A percentile compares a stretch with the other conserved stretches of the same genome.
phyloP scores from a whole-genome alignment of 2,113 vertebrate species.

The Myrmophylax atrothorax region DNA sequence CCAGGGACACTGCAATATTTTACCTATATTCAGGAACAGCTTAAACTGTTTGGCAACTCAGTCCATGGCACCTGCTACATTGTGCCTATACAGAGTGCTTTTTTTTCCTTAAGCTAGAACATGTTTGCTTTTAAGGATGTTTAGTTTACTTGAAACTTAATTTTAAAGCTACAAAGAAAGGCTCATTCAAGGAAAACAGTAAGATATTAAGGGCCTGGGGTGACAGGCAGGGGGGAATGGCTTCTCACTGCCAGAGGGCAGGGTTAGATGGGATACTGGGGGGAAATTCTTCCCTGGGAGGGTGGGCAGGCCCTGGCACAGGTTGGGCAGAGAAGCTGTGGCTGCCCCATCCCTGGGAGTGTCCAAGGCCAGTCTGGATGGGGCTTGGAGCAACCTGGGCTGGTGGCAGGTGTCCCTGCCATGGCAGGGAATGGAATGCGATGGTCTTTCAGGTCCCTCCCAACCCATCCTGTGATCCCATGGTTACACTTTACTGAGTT shows the following conservation, averaged over 20 bases:
- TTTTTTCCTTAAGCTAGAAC: not conserved
- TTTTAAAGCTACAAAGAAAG: not conserved
- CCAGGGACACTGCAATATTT: not conserved
- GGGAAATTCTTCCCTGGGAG: not conserved
- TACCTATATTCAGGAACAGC: not conserved
- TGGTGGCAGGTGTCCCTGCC: not conserved
- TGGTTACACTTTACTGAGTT: not conserved
- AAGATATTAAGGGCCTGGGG: not conserved
- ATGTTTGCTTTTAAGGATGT: not conserved
- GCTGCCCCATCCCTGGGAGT: not conserved
- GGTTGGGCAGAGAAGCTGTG: not conserved
- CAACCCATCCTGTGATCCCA: too few relatives aligned
- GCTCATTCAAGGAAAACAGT: not conserved
- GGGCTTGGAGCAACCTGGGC: not conserved
- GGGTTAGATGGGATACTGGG: not conserved
- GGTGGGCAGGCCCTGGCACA: not conserved
- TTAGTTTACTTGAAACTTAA: not conserved
- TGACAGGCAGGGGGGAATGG: not conserved
- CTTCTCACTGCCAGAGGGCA: not conserved
- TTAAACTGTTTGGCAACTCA: not conserved
- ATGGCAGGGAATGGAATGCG: fast-evolving
- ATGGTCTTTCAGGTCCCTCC: not conserved
- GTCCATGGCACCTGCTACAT: not conserved
- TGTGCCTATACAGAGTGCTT: too few relatives aligned
- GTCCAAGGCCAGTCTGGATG: fast-evolving